A percentile compares a stretch with the other conserved stretches of the same genome.
These are phyloP conservation scores for Chaetorhynchus papuensis DNA, from an alignment of 2,113 vertebrate genomes.

Conservation along the genomic window DNA sequence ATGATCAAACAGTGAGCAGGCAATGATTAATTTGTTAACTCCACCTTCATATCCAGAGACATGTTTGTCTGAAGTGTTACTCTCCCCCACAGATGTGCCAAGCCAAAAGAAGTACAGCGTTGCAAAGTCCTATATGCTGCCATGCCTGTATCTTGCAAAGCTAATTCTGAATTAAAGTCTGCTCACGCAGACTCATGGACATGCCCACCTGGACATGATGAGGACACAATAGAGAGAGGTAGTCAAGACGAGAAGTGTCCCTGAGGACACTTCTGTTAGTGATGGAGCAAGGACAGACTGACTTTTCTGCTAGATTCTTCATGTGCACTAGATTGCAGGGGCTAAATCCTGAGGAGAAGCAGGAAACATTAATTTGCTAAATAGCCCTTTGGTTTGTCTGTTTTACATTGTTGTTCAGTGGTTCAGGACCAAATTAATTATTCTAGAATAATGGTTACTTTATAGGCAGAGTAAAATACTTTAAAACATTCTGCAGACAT, in stretches of 20 bases:
- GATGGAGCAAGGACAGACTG: not conserved
- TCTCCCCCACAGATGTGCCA: not conserved
- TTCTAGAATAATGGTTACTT: not conserved
- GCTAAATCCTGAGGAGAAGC: not conserved
- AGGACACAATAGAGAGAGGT: not conserved
- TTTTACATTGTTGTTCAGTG: not conserved
- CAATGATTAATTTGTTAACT: not conserved
- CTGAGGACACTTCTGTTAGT: not conserved
- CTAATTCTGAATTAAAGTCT: not conserved
- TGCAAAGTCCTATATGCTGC: not conserved
- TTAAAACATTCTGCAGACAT: not conserved
- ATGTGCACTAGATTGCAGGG: not conserved
- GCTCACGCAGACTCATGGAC: not conserved
- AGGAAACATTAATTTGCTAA: not conserved
- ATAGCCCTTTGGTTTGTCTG: not conserved
- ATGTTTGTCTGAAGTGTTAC: not conserved
- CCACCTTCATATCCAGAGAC: not conserved
- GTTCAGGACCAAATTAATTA: not conserved
- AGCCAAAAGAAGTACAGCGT: not conserved
- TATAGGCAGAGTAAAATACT: not conserved
- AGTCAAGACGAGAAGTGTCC: not conserved
- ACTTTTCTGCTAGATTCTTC: not conserved
- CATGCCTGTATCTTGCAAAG: not conserved
- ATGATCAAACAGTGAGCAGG: not conserved
- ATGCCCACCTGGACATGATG: not conserved